Evolutionary conservation across 2,888 invertebrate species (phyloP), one percentile per base, ranked within the genome.

Genomic region (Meiosimyza decipiens): DNA sequence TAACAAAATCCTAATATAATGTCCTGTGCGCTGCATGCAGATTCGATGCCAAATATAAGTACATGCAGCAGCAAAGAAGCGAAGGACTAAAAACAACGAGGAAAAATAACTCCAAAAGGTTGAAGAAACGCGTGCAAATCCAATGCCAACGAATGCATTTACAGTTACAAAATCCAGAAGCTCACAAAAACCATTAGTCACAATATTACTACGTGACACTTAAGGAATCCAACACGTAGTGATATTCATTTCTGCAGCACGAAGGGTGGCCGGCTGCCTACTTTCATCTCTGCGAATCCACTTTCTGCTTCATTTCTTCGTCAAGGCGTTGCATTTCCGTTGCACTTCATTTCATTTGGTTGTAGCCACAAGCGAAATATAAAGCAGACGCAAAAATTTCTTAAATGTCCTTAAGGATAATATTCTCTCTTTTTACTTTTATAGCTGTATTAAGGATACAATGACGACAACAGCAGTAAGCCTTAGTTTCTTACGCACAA

Each of bases 151-250:
- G 59, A 68, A 59, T 49, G 12, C 67, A 49, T 57, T 59, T 68
- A 22, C 18, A 55, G 51, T 50, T 60, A 18, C 51, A 16, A 51
- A 60, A 62, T 18, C 60, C 69, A 75, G 75, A 62, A 75, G 72
- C 71, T 70, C 72, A 73, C 22, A 78, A 82, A 80, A 81, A 81
- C 81, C 79, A 80, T 82, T 83, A 83, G 81, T 83, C 82, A 83
- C 83, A 82, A 81, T 82, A 80, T 78, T 76, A 77, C 75, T 73
- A 78, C 77, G 76, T 79, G 80, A 72, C 74, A 55, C 55, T 33
- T 60, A 16, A 18, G 28, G 50, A 49, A 33, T 51, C 51, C 28
- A 49, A 49, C 62, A n/a, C 40, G 62, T 63, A 15, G 22, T 16
- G 16, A 52, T 22, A 18, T 22, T 40, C 18, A 54, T 7, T 18